phyloP scores from a whole-genome alignment of 1,140 invertebrate genomes.

The Orchesella cincta region DNA sequence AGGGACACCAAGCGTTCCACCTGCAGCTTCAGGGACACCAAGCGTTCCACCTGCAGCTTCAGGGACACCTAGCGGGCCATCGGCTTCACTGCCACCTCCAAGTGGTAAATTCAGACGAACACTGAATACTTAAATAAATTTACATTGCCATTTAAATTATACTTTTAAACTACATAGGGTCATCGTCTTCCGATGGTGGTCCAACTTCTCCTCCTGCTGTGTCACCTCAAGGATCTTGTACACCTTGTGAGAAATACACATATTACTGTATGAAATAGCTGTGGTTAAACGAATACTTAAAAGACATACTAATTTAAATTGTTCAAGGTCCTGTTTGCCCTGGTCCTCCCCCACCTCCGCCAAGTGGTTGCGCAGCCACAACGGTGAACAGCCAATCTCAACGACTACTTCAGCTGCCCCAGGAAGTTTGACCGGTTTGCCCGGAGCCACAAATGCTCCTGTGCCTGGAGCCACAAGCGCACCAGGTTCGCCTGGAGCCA shows the following conservation, averaged over 20 bases:
- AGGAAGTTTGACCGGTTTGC: too few species aligned
- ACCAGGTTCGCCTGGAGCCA: too few species aligned
- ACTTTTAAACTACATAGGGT: too few species aligned
- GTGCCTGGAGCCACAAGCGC: too few species aligned
- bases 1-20: not conserved
- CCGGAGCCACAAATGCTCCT: too few species aligned
- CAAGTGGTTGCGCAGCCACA: not conserved
- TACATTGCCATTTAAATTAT: too few species aligned
- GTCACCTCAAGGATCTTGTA: not conserved
- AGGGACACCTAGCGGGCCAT: too few species aligned
- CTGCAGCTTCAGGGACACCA: not conserved
- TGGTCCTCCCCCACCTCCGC: not conserved
- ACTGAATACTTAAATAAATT: too few species aligned
- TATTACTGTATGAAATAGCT: not conserved
- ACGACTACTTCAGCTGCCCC: too few species aligned
- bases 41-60: not conserved
- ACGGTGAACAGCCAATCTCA: too few species aligned
- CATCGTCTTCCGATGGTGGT: not conserved
- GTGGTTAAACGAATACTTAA: not conserved
- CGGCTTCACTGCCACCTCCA: too few species aligned
- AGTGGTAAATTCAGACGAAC: too few species aligned
- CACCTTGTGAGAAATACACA: constrained; percentile 2
- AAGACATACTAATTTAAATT: not conserved
- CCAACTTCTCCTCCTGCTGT: not conserved
- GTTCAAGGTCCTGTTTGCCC: not conserved